These are phyloP conservation scores for Sminthurides bifidus DNA, from an alignment of 1,140 invertebrate species.

Conservation along the genomic window DNA sequence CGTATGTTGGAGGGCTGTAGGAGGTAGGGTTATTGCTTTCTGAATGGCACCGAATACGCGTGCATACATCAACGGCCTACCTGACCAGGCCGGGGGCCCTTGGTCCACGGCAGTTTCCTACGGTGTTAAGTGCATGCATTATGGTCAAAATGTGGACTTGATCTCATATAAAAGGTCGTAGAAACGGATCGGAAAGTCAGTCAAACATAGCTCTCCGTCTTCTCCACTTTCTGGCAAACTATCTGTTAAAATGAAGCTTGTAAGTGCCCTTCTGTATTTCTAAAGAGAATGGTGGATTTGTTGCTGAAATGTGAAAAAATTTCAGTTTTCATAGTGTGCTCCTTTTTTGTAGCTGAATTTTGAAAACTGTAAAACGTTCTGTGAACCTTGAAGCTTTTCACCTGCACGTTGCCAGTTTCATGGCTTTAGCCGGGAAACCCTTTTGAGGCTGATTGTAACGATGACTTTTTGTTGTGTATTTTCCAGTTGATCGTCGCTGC, in stretches of 20 bases:
- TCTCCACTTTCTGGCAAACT: conserved; percentile 3
- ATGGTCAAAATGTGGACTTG: too few species aligned
- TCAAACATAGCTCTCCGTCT: conserved; percentile 1
- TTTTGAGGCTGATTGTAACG: neutral
- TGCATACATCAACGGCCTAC: too few species aligned
- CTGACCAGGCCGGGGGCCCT: too few species aligned
- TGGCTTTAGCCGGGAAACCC: neutral
- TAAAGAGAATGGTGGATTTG: neutral
- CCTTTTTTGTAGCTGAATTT: neutral
- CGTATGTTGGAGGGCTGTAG: too few species aligned
- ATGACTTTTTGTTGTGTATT: neutral
- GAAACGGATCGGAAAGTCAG: conserved; percentile 4
- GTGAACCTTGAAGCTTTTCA: neutral
- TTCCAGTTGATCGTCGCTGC: conserved; percentile 2
- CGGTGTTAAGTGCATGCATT: too few species aligned
- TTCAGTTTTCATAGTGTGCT: neutral
- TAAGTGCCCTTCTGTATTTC: too few species aligned
- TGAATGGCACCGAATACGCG: too few species aligned
- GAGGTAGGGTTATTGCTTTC: too few species aligned
- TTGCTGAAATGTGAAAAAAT: neutral
- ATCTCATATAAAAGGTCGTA: conserved; percentile 5
- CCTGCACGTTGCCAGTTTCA: too few species aligned
- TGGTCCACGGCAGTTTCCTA: too few species aligned
- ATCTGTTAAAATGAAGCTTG: conserved; percentile 1
- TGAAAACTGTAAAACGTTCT: neutral